Percentiles rank a stretch among this genome's conserved stretches.
These are phyloP conservation scores for Scaeva pyrastri DNA, from an alignment of 2,888 invertebrate species.

Conservation along the genomic window DNA sequence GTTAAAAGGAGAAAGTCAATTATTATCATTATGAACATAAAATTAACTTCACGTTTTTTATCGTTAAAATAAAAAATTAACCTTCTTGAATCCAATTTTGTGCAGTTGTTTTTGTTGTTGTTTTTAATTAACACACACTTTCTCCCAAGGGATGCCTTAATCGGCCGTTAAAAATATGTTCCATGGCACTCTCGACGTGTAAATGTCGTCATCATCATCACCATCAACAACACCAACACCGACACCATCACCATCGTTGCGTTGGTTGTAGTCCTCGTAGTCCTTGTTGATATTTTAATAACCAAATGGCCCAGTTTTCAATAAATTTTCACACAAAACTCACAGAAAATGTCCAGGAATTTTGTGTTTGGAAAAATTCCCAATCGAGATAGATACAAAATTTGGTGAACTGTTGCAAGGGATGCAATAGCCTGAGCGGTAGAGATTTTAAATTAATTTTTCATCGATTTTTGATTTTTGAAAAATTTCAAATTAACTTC, in stretches of 20 bases:
- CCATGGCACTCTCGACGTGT: slow-evolving; percentile 44
- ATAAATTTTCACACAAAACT: slow-evolving; percentile 51
- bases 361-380: not conserved
- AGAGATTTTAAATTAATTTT: too few relatives aligned
- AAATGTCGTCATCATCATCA: slow-evolving; percentile 25
- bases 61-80: not conserved
- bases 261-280: too few relatives aligned
- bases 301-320: slow-evolving; percentile 71
- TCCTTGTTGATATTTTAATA: slow-evolving; percentile 52
- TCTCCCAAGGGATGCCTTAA: slow-evolving; percentile 53
- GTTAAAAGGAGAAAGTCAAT: slow-evolving; percentile 51
- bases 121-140: slow-evolving; percentile 67
- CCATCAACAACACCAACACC: too few relatives aligned
- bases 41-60: not conserved
- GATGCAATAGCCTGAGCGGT: slow-evolving; percentile 16
- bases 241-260: slow-evolving; percentile 2
- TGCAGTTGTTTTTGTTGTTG: not conserved
- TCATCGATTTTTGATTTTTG: too few relatives aligned
- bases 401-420: slow-evolving; percentile 3
- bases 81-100: slow-evolving; percentile 22
- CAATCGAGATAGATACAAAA: not conserved
- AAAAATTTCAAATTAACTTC: too few relatives aligned
- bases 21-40: slow-evolving; percentile 19
- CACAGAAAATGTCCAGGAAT: not conserved
- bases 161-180: slow-evolving; percentile 64